These are phyloP conservation scores for Chelidonichthys spinosus DNA, from an alignment of 2,797 vertebrate genomes.

Conservation along the genomic window DNA sequence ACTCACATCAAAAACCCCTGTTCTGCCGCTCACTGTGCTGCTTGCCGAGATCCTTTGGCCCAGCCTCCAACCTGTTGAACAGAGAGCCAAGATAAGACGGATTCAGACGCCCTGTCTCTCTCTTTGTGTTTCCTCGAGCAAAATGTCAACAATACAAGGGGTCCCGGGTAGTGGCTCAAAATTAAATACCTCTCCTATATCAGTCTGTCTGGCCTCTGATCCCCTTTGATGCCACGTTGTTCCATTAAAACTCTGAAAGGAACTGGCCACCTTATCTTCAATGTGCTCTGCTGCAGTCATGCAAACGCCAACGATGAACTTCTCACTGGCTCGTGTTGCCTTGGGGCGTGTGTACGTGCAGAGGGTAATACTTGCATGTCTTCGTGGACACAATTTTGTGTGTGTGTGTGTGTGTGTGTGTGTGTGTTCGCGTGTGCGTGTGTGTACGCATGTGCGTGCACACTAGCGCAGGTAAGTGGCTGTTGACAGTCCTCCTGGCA, in stretches of 20 bases:
- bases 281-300: slow-evolving; percentile 22
- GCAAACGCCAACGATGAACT: slow-evolving; percentile 22
- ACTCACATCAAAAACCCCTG: slow-evolving; percentile 6
- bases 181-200: slow-evolving; percentile 56
- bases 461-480: slow-evolving; percentile 51
- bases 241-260: slow-evolving; percentile 66
- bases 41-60: slow-evolving; percentile 50
- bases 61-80: slow-evolving; percentile 58
- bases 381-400: neutral
- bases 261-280: slow-evolving; percentile 59
- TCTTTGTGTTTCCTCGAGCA: slow-evolving; percentile 59
- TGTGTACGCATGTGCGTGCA: slow-evolving; percentile 26
- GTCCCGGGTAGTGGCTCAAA: slow-evolving; percentile 58
- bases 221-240: slow-evolving; percentile 60
- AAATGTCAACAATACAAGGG: slow-evolving; percentile 73
- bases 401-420: neutral
- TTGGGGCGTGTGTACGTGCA: slow-evolving; percentile 8
- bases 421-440: slow-evolving; percentile 9
- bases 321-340: slow-evolving; percentile 20
- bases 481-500: slow-evolving; percentile 67
- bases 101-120: slow-evolving; percentile 41
- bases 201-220: slow-evolving; percentile 58
- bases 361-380: neutral
- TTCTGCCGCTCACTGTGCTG: slow-evolving; percentile 17
- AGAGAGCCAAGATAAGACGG: slow-evolving; percentile 62